Conservation (phyloP, 2,113 vertebrate genomes). For the Pogona vitticeps region DNA sequence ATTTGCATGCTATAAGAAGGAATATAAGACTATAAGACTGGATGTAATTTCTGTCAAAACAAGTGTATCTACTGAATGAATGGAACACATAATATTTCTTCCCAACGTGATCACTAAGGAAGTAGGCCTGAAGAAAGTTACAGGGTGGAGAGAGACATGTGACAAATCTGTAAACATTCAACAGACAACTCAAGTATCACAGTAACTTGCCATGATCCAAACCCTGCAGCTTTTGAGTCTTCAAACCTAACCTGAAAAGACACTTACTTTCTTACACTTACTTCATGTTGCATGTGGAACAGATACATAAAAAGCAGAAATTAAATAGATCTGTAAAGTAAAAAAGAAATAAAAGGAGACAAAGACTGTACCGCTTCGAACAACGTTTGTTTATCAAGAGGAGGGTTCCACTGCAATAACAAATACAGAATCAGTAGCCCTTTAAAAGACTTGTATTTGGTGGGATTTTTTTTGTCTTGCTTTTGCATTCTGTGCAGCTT, state of each 20-base stretch:
- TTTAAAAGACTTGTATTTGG: neutral
- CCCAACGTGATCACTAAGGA: neutral
- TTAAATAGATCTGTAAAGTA: neutral
- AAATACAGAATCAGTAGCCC: neutral
- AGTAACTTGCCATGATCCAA: neutral
- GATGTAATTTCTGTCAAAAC: neutral
- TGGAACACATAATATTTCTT: neutral
- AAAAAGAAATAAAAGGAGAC: neutral
- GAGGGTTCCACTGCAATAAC: neutral
- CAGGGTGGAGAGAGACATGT: neutral
- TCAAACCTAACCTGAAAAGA: neutral
- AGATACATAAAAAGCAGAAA: neutral
- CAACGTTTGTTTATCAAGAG: neutral
- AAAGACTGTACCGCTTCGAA: neutral
- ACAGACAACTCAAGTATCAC: neutral
- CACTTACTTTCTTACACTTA: neutral
- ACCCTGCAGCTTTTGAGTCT: neutral
- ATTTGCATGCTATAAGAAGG: neutral
- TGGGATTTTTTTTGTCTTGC: neutral
- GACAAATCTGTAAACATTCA: too few relatives aligned
- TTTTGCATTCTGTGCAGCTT: neutral
- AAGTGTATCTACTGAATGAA: neutral
- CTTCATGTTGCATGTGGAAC: neutral
- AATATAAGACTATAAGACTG: neutral
- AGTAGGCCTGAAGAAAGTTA: neutral